Conservation (phyloP, 2,113 vertebrate species). For the Macquaria australasica region DNA sequence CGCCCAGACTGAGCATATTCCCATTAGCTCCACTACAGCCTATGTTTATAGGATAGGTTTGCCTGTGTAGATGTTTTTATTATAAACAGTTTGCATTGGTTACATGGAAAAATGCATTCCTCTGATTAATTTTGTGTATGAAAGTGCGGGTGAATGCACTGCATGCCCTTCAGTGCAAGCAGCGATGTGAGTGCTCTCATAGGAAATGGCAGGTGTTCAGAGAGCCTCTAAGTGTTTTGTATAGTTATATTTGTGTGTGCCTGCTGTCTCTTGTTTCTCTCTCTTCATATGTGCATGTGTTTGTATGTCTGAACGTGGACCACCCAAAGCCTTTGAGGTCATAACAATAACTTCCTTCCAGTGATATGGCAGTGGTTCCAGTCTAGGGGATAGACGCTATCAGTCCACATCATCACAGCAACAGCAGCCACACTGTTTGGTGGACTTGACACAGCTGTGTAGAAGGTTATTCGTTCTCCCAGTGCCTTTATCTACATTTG, state of each 20-base stretch:
- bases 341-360: conserved; percentile 82
- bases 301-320: conserved; percentile 59
- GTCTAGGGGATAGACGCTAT: conserved; percentile 55
- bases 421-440: conserved; percentile 63
- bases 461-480: conserved; percentile 1
- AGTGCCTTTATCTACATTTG: conserved; percentile 35
- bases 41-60: conserved; percentile 35
- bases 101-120: conserved; percentile 48
- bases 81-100: conserved; percentile 45
- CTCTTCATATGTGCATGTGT: conserved; percentile 3
- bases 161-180: conserved; percentile 6
- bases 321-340: conserved; percentile 80
- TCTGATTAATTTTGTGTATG: conserved; percentile 31
- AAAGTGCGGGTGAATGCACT: conserved; percentile 21
- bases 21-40: too few relatives aligned
- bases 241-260: conserved; percentile 47
- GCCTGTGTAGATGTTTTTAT: conserved; percentile 1
- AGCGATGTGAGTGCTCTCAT: not conserved
- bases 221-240: conserved; percentile 33
- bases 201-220: conserved; percentile 60
- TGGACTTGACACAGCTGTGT: conserved; percentile 63
- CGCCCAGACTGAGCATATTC: too few relatives aligned
- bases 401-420: conserved; percentile 65
- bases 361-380: conserved; percentile 66
- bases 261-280: conserved; percentile 41